Evolutionary conservation across 2,888 invertebrate genomes (phyloP).

Genomic region (Noctua janthina): DNA sequence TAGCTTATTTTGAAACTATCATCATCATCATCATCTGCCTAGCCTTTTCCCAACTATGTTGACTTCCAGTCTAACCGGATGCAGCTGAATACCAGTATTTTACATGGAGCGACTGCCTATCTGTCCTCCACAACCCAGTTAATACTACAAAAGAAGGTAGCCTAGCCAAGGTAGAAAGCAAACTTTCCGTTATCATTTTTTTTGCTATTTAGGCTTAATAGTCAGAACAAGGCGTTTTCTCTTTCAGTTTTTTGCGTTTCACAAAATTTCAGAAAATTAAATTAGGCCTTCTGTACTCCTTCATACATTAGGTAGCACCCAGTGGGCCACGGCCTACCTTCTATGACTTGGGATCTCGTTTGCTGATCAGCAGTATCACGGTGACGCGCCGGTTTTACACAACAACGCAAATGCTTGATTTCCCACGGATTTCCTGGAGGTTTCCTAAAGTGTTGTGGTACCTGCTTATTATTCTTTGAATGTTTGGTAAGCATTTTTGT

Average conservation of each 20-base stretch:
- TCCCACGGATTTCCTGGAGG: conserved; percentile 52
- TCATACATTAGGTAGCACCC: neutral
- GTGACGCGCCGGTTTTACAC: conserved; percentile 24
- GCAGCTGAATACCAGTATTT: too few relatives aligned
- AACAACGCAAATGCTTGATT: conserved; percentile 45
- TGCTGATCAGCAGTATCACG: conserved; percentile 48
- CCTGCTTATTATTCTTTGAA: conserved; percentile 32
- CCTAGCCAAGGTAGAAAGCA: neutral
- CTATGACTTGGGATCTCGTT: conserved; percentile 41
- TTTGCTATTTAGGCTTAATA: neutral
- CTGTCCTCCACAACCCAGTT: too few relatives aligned
- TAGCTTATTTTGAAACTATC: too few relatives aligned
- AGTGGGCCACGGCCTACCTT: conserved; percentile 12
- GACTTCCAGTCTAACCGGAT: too few relatives aligned
- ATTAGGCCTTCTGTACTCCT: conserved; percentile 3
- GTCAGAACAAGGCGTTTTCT: neutral
- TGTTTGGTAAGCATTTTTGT: conserved; percentile 30
- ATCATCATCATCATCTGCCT: too few relatives aligned
- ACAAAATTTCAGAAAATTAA: neutral
- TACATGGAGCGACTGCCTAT: too few relatives aligned
- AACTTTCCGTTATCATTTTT: neutral
- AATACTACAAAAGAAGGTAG: neutral
- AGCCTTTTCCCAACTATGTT: too few relatives aligned
- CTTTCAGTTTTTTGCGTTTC: neutral
- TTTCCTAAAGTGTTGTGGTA: conserved; percentile 12